A percentile compares a stretch with the other conserved stretches of the same genome.
Evolutionary conservation across 1,140 invertebrate species (phyloP).

Genomic region (Anastrepha ludens): DNA sequence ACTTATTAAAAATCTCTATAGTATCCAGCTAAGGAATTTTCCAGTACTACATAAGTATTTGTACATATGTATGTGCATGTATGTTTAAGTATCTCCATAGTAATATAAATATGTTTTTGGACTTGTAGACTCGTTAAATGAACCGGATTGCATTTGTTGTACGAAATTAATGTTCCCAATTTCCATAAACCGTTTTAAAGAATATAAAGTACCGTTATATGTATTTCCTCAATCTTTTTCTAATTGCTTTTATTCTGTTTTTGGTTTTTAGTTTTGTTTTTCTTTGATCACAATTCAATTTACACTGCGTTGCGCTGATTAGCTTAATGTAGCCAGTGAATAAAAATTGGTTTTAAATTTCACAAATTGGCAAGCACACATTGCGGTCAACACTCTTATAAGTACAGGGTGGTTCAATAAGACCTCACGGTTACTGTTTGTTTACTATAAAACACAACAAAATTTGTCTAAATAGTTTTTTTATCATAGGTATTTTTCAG

Average conservation of each 20-base stretch:
- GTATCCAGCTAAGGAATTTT: too few relatives aligned
- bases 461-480: too few relatives aligned
- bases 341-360: slow-evolving; percentile 29
- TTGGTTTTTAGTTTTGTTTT: background rate
- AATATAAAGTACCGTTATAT: background rate
- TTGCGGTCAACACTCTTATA: too few relatives aligned
- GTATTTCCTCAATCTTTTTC: background rate
- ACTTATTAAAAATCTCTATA: too few relatives aligned
- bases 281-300: background rate
- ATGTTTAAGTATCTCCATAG: too few relatives aligned
- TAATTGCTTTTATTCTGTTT: background rate
- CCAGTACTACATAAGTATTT: too few relatives aligned
- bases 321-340: background rate
- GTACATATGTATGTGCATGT: too few relatives aligned
- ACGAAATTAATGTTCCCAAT: slow-evolving; percentile 1
- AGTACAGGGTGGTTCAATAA: too few relatives aligned
- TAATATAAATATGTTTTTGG: too few relatives aligned
- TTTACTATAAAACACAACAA: too few relatives aligned
- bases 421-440: too few relatives aligned
- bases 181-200: background rate
- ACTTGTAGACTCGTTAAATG: background rate
- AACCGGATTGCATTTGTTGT: background rate
- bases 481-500: too few relatives aligned
- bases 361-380: background rate
- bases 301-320: background rate